Base-by-base conservation (phyloP, 1,140 invertebrate genomes). In the Procambarus virginalis region DNA sequence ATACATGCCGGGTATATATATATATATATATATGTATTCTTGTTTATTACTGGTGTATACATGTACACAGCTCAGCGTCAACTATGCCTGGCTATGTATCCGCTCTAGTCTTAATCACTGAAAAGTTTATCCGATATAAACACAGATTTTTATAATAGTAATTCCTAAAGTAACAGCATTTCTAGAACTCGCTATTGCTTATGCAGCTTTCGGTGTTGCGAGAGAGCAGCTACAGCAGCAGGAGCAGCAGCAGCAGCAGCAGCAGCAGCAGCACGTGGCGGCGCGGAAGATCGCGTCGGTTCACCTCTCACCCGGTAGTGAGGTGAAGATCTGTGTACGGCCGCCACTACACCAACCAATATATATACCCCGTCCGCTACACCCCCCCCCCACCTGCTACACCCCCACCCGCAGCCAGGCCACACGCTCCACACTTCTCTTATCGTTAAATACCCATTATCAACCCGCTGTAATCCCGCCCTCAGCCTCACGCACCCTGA, bases 391-490 rank as follows among this genome's bases (percentile, higher is more conserved):
- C 46, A n/a, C n/a, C n/a, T n/a, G n/a, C 17, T n/a, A 34, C 79
- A 12, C 68, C 80, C 4, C 46, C 6, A 55, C 78, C 34, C n/a
- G 22, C 51, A 12, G 22, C 51, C n/a, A n/a, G n/a, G n/a, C n/a
- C n/a, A n/a, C 10, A 55, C 34, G 46, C n/a, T 34, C 55, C 51
- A 8, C 51, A 81, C 79, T 60, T 81, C 51, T 9, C 75, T 81
- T 81, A 22, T 79, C 20, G 51, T n/a, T 79, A 22, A 45, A 9
- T 34, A 34, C 51, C 79, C 45, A 22, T 55, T 9, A n/a, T 81
- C n/a, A 81, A 51, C 79, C 55, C 79, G 9, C 4, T n/a, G 10
- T 81, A 34, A 81, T 81, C 79, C n/a, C n/a, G n/a, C 5, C 79
- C 12, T 45, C 51, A 22, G 12, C 6, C 34, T 81, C 79, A 81